Evolutionary conservation across 2,888 invertebrate genomes (phyloP), one percentile per base, ranked within the genome.

Genomic region (Cremastinae sp.): DNA sequence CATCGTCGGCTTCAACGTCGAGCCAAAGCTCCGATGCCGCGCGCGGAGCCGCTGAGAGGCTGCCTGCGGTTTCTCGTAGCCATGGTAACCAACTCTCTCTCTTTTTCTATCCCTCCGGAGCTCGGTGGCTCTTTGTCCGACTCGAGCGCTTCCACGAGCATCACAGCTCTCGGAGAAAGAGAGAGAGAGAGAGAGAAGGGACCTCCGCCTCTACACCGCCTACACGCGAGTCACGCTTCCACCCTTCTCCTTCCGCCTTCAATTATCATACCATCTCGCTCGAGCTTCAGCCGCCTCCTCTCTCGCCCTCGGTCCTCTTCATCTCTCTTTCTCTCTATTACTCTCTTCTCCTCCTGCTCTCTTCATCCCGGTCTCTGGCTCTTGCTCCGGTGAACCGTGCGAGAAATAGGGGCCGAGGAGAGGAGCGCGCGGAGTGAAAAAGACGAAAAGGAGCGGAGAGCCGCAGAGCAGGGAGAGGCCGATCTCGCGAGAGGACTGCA

Each of bases 61-160:
- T 66, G 85, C 83, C 87, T 86, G 87, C 86, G 88, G 88, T 88
- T 86, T 86, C 84, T 84, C 84, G 89, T 88, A 87, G 84, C 84
- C 87, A 89, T 89, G 88, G 89, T 83, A 87, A 89, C 89, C 86
- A 84, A 84, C 80, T 80, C 54, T 74, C 62, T 41, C 70, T 68
- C 64, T 36, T 41, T 53, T 56, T 72, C 78, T 51, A 41, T 38
- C 66, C 73, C 34, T 62, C 70, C 41, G 18, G 28, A 16, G n/a
- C 16, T 49, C 34, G 36, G n/a, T 38, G 38, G 34, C 38, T 56
- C 80, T 78, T 75, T 80, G 68, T 69, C 77, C 61, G 54, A 41
- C 73, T 64, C 58, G 53, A 43, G 9, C 58, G 47, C 78, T 82
- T 80, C 84, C 80, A 82, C 79, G 73, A 78, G 78, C 79, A 53